Percentiles rank a stretch among this genome's conserved stretches.
Conservation (phyloP, 2,888 invertebrate species). For the Pyrocoelia pectoralis region DNA sequence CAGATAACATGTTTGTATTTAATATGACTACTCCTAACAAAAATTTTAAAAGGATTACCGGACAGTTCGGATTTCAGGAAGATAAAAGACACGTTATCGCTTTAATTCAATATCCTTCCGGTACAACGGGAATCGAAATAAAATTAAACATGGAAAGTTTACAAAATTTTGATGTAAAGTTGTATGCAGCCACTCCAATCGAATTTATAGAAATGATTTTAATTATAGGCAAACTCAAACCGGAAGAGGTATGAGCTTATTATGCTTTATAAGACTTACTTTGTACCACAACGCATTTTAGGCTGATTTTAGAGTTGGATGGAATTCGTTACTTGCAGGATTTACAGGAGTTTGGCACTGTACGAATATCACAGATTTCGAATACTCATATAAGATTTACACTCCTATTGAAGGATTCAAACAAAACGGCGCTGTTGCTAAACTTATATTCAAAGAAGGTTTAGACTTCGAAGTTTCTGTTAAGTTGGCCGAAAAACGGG, state of each 20-base stretch:
- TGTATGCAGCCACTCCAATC: conserved; percentile 77
- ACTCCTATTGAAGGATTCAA: conserved; percentile 82
- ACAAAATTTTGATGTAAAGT: conserved; percentile 76
- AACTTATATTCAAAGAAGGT: conserved; percentile 70
- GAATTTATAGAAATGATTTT: conserved; percentile 73
- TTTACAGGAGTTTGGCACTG: conserved; percentile 83
- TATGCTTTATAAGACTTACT: conserved; percentile 2
- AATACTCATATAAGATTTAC: conserved; percentile 79
- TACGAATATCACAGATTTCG: conserved; percentile 73
- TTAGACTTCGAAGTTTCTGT: conserved; percentile 76
- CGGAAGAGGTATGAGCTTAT: conserved; percentile 65
- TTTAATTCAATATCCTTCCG: conserved; percentile 72
- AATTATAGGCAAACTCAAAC: conserved; percentile 72
- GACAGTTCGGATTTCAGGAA: conserved; percentile 77
- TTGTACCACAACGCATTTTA: conserved; percentile 45
- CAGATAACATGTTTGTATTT: conserved; percentile 77
- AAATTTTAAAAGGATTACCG: conserved; percentile 70
- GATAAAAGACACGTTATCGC: conserved; percentile 76
- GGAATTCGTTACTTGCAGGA: conserved; percentile 77
- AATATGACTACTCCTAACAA: conserved; percentile 80
- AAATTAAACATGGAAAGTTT: conserved; percentile 69
- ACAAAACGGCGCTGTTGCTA: conserved; percentile 78
- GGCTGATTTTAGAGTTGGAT: conserved; percentile 79
- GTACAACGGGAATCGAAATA: conserved; percentile 75
- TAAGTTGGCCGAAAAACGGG: conserved; percentile 73